Evolutionary conservation across 2,797 vertebrate species (phyloP).

Genomic region (Pseudochirops cupreus): DNA sequence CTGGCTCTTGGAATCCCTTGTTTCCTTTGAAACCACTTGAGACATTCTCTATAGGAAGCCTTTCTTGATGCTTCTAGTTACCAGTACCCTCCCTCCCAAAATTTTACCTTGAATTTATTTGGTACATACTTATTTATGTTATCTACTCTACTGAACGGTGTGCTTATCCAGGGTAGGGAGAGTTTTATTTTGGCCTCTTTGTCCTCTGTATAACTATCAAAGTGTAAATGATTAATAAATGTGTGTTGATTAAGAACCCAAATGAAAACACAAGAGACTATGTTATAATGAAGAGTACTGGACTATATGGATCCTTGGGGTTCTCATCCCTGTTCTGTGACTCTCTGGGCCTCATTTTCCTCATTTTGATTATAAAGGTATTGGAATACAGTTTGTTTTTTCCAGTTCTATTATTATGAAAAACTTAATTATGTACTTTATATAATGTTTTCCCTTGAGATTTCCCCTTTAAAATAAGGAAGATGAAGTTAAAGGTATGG

Average conservation of each 20-base stretch:
- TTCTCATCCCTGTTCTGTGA: not conserved
- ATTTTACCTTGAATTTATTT: not conserved
- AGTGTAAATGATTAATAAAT: not conserved
- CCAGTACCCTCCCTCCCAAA: not conserved
- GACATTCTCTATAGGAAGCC: not conserved
- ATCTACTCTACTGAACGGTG: not conserved
- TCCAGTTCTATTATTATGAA: not conserved
- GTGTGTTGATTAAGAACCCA: not conserved
- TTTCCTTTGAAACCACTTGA: not conserved
- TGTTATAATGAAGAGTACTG: not conserved
- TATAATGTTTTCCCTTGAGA: not conserved
- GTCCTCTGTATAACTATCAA: not conserved
- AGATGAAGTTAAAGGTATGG: not conserved
- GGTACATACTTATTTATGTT: not conserved
- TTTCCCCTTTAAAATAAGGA: not conserved
- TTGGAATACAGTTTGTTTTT: not conserved
- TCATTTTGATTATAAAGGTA: not conserved
- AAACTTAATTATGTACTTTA: not conserved
- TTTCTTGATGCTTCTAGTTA: not conserved
- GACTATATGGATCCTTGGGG: not conserved
- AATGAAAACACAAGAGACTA: not conserved
- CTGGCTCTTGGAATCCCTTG: not conserved
- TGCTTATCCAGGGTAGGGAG: not conserved
- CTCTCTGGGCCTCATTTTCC: not conserved
- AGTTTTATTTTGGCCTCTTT: not conserved